A percentile compares a stretch with the other conserved stretches of the same genome.
Evolutionary conservation across 2,113 vertebrate genomes (phyloP).

Genomic region (Pseudorasbora parva): DNA sequence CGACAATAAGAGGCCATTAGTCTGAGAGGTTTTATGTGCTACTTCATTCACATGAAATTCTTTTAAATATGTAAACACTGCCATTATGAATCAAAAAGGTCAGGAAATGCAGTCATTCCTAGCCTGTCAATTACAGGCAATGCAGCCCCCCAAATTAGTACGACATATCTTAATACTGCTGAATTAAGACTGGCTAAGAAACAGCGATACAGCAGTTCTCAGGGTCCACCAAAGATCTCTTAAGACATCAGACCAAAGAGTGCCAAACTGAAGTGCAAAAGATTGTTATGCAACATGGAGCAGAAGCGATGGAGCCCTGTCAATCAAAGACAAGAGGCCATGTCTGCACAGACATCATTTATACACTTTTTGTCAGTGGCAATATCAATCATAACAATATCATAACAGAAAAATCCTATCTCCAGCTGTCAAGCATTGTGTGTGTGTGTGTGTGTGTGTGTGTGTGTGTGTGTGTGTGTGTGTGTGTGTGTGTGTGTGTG

Average conservation of each 20-base stretch:
- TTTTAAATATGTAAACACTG: neutral
- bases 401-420: neutral
- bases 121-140: neutral
- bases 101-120: neutral
- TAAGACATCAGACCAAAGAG: neutral
- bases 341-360: neutral
- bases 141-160: neutral
- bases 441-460: neutral
- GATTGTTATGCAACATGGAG: neutral
- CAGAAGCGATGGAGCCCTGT: constrained; percentile 2
- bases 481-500: neutral
- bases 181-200: neutral
- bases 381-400: neutral
- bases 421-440: neutral
- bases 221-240: neutral
- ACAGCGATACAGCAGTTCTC: neutral
- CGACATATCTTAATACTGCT: neutral
- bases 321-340: neutral
- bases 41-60: neutral
- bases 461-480: too few species aligned
- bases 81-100: neutral
- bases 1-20: neutral
- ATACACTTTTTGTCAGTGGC: neutral
- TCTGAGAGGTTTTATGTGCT: neutral
- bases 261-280: neutral